phyloP scores from a whole-genome alignment of 2,113 vertebrate genomes.

The Rhynchomys soricoides region DNA sequence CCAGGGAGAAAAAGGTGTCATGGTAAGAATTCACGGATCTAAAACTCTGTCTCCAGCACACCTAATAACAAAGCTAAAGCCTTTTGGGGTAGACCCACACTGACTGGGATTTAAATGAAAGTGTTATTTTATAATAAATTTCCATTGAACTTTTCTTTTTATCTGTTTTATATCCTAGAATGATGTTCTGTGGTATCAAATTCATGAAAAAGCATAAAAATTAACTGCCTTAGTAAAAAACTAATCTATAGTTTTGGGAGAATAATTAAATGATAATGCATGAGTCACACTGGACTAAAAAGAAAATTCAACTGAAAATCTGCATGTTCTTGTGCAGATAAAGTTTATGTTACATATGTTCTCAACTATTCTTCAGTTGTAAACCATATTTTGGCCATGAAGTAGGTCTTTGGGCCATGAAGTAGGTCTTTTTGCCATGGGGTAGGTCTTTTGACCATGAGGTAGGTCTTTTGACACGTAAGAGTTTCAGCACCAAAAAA shows the following conservation, averaged over 20 bases:
- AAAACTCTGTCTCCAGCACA: conserved; percentile 28
- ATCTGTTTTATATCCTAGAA: conserved; percentile 18
- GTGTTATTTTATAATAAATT: neutral
- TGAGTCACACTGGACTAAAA: neutral
- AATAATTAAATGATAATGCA: neutral
- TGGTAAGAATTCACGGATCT: conserved; percentile 87
- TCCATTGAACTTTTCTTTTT: neutral
- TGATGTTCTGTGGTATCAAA: neutral
- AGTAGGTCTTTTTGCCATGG: neutral
- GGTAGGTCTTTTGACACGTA: neutral
- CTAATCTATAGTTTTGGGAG: neutral
- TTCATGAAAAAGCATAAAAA: neutral
- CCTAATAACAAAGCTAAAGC: neutral
- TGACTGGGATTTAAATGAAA: conserved; percentile 21
- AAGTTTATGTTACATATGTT: neutral
- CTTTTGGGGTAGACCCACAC: neutral
- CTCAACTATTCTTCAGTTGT: neutral
- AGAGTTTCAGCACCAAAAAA: neutral
- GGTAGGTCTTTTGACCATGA: neutral
- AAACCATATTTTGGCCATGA: neutral
- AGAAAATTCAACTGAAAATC: neutral
- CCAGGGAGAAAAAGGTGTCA: conserved; percentile 93
- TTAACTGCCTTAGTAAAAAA: conserved; percentile 66
- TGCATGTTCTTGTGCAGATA: neutral
- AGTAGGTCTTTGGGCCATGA: neutral